Evolutionary conservation across 2,888 invertebrate species (phyloP), one percentile per base, ranked within the genome.

Genomic region (Perizoma affinitatum): DNA sequence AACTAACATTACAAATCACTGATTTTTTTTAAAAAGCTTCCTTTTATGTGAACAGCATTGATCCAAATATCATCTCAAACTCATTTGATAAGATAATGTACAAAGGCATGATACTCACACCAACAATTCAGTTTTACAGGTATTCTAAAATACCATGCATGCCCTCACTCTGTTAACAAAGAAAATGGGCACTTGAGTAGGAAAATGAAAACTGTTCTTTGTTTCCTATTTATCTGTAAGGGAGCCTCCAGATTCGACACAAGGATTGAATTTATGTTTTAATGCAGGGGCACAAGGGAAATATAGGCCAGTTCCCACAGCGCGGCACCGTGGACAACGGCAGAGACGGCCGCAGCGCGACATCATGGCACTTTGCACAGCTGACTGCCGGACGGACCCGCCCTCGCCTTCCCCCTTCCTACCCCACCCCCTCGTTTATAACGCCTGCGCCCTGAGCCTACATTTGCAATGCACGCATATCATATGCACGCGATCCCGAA

Each of bases 341-440:
- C 63, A 72, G 75, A 73, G 78, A 70, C 71, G 72, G 72, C 74
- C 70, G 75, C 74, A 80, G 82, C 79, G 82, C 81, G 78, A 82
- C 84, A 84, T 22, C 22, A 22, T 87, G 87, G 83, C 87, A 87
- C 83, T 84, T 76, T 74, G 86, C 90, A 90, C 91, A 92, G 91
- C 91, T 91, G 91, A 92, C 91, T 90, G 87, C 76, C 86, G 82
- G 82, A 82, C 82, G 76, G 76, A 71, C 73, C 75, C 77, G 79
- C 77, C 76, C 76, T 22, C 22, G 22, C 80, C 63, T 74, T 67
- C 68, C 67, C 73, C 69, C 71, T 73, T 74, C 71, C 68, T 74
- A 73, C 72, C 66, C 65, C 71, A 69, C 75, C 72, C 76, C 72
- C 73, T 73, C 71, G 75, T 70, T 75, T 79, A 75, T 82, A 82